Evolutionary conservation across 1,140 invertebrate species (phyloP).

Genomic region (Camponotus pennsylvanicus): DNA sequence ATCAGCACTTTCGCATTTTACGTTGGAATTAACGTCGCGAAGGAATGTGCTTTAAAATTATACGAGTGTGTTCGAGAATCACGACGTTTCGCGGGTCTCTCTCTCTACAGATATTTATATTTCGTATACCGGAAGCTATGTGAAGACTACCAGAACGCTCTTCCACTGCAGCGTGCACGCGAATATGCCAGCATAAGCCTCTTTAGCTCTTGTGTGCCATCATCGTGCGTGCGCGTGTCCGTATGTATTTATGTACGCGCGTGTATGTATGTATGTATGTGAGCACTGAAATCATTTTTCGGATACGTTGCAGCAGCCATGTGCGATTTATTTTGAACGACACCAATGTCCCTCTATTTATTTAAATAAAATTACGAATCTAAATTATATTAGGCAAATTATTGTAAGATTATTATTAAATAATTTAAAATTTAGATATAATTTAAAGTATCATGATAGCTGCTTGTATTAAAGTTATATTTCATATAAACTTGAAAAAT

Average conservation of each 20-base stretch:
- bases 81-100: not conserved
- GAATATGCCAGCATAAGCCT: slow-evolving; percentile 72
- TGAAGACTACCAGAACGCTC: slow-evolving; percentile 64
- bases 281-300: slow-evolving; percentile 36
- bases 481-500: not conserved
- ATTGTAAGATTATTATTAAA: not conserved
- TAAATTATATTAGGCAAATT: not conserved
- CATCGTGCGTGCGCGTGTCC: slow-evolving; percentile 39
- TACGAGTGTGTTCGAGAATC: slow-evolving; percentile 1
- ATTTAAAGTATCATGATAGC: not conserved
- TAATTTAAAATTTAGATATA: not conserved
- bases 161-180: slow-evolving; percentile 70
- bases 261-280: not conserved
- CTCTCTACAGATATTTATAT: not conserved
- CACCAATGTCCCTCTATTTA: no score
- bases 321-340: not conserved
- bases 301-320: slow-evolving; percentile 59
- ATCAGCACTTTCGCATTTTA: slow-evolving; percentile 46
- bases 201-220: slow-evolving; percentile 72
- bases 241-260: no score
- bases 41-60: not conserved
- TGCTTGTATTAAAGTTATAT: not conserved
- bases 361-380: not conserved
- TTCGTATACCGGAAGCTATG: slow-evolving; percentile 13
- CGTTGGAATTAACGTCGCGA: not conserved